phyloP scores from a whole-genome alignment of 1,140 invertebrate species.

The Dryas iulia region DNA sequence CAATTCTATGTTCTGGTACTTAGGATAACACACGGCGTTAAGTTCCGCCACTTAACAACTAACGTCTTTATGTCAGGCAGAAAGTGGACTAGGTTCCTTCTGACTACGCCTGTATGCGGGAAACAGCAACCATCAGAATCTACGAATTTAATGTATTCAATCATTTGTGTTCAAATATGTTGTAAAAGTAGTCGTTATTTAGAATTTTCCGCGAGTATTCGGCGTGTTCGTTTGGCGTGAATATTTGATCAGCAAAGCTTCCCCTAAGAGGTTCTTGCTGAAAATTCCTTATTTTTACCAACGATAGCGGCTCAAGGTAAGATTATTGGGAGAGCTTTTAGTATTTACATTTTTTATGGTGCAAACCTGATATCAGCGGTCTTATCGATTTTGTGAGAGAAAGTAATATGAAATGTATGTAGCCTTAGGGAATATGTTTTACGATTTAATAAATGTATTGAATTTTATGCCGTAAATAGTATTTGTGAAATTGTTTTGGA shows the following conservation, averaged over 20 bases:
- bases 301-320: constrained; percentile 9
- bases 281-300: constrained; percentile 6
- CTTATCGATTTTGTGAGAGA: not conserved
- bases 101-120: too few relatives aligned
- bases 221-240: constrained; percentile 5
- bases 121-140: not conserved
- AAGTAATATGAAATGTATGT: not conserved
- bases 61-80: too few relatives aligned
- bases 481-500: too few relatives aligned
- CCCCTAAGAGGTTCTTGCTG: constrained; percentile 3
- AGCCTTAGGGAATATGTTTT: not conserved
- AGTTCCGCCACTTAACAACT: too few relatives aligned
- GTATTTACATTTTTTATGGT: constrained; percentile 16
- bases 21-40: too few relatives aligned
- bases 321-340: constrained; percentile 14
- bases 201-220: not conserved
- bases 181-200: not conserved
- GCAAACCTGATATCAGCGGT: constrained; percentile 5
- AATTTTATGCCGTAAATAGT: not conserved
- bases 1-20: too few relatives aligned
- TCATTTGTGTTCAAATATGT: not conserved
- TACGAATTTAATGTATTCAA: not conserved
- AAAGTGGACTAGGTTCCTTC: too few relatives aligned
- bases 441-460: not conserved
- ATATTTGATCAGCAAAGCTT: constrained; percentile 8